Conservation (phyloP, 2,888 invertebrate genomes). For the Scaptomyza flava region DNA sequence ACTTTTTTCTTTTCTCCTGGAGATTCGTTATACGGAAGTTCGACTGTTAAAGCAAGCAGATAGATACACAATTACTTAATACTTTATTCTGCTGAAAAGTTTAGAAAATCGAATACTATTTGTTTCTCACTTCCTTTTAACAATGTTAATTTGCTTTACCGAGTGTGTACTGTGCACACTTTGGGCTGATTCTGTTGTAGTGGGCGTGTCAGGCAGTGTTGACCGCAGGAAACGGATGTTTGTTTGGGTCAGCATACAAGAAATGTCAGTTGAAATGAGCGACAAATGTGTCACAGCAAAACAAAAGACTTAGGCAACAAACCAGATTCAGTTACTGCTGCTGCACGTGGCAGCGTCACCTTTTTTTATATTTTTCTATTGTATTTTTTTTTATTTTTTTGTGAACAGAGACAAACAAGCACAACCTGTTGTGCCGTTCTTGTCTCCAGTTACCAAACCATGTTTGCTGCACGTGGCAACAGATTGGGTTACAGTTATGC, state of each 20-base stretch:
- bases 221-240: constrained; percentile 74
- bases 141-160: constrained; percentile 1
- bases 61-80: too few relatives aligned
- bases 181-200: constrained; percentile 20
- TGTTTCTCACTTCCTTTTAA: too few relatives aligned
- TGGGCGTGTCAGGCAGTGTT: constrained; percentile 46
- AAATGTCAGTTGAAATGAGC: constrained; percentile 4
- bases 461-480: constrained; percentile 61
- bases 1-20: too few relatives aligned
- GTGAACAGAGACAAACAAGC: constrained; percentile 6
- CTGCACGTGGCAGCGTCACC: constrained; percentile 56
- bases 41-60: too few relatives aligned
- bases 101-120: too few relatives aligned
- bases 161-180: constrained; percentile 20
- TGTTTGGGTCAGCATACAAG: constrained; percentile 62
- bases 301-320: constrained; percentile 70
- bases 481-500: constrained; percentile 50
- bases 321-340: constrained; percentile 36
- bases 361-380: too few relatives aligned
- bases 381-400: not conserved
- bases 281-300: constrained; percentile 58
- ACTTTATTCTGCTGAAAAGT: too few relatives aligned
- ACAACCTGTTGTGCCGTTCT: constrained; percentile 59
- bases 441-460: constrained; percentile 55
- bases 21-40: too few relatives aligned